Base-by-base conservation (phyloP, 2,113 vertebrate genomes). In the Sclerurus mexicanus region DNA sequence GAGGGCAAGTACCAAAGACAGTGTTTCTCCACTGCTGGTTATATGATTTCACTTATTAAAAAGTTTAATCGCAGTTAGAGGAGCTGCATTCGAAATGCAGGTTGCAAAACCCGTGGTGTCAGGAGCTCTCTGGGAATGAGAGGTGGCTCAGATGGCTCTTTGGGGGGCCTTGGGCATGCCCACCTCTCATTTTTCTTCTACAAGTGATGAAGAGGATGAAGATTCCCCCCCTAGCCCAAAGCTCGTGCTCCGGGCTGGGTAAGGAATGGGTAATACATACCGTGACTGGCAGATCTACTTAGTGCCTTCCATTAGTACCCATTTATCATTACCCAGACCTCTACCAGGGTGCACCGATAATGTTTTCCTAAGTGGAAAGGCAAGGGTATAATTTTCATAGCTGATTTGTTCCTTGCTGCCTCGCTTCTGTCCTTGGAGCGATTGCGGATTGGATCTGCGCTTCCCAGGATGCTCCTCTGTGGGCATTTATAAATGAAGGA, bases 301-400 rank as follows among this genome's bases (percentile, higher is more conserved):
- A 39, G 44, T 92, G 69, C 85, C 81, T 68, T n/a, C 94, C 84
- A 81, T 92, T 40, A 95, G 72, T 46, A 77, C 68, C 81, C 93
- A 74, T 91, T 84, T 68, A 44, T 83, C 85, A 47, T 59, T 71
- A 91, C 67, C 75, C 12, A 23, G 87, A 75, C 75, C 93, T 94
- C 78, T 42, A 9, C n/a, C 47, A 42, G 84, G 67, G 85, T 69
- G 84, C 93, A 52, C 12, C 15, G 87, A 76, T 74, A 74, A 91
- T 53, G 64, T 71, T 95, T 86, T 59, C 86, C 83, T 85, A 60
- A 93, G 81, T 92, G 94, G 78, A 24, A 90, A 90, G 72, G 63
- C 73, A 97, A 96, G 79, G 90, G 66, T 92, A 33, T 87, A 58
- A 95, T 96, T 97, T 95, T 69, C 81, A 77, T 40, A 35, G 87